Conservation (phyloP, 2,113 vertebrate genomes). For the Tyrannus savana region DNA sequence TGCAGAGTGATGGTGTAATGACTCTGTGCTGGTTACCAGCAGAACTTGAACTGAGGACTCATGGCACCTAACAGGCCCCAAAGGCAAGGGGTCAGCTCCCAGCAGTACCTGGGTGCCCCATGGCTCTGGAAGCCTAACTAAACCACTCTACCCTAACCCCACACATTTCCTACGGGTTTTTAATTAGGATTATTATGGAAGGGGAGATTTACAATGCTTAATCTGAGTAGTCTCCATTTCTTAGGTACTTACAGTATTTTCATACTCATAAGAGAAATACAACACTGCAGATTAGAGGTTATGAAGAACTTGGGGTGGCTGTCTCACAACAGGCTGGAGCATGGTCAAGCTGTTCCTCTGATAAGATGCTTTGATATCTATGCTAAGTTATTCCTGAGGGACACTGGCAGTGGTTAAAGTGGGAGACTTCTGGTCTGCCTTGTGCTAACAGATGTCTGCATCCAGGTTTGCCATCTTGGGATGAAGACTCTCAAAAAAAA, state of each 20-base stretch:
- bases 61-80: not conserved
- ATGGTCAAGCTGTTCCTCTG: not conserved
- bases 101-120: not conserved
- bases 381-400: not conserved
- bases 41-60: not conserved
- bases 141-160: not conserved
- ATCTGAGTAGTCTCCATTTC: not conserved
- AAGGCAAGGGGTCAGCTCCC: not conserved
- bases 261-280: not conserved
- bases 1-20: not conserved
- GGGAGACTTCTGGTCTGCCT: not conserved
- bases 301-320: not conserved
- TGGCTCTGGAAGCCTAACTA: not conserved
- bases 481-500: not conserved
- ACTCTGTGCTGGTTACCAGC: not conserved
- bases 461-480: not conserved
- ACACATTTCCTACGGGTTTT: not conserved
- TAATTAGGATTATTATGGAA: not conserved
- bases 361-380: rapidly evolving
- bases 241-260: not conserved
- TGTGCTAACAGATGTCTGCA: not conserved
- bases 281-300: not conserved
- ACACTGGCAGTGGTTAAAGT: not conserved
- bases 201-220: not conserved
- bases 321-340: not conserved